Percentiles rank a stretch among this genome's conserved stretches.
phyloP scores from a whole-genome alignment of 2,888 invertebrate species.

The Andrena flavipes region DNA sequence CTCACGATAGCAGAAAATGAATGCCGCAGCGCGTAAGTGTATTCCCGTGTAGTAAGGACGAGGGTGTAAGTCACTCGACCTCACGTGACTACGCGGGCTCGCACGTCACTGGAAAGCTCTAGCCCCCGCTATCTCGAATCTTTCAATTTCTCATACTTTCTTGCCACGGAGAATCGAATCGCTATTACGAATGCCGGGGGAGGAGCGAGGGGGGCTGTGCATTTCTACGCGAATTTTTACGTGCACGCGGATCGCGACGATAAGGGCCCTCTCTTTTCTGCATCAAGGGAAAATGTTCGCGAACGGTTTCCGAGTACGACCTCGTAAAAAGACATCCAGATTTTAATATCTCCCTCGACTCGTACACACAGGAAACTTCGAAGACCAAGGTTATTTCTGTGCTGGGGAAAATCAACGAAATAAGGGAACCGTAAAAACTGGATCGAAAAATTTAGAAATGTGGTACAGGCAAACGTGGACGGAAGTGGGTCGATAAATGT shows the following conservation, averaged over 20 bases:
- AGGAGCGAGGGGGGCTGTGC: slow-evolving; percentile 27
- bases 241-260: slow-evolving; percentile 17
- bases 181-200: slow-evolving; percentile 36
- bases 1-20: slow-evolving; percentile 80
- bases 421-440: not conserved
- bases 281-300: not conserved
- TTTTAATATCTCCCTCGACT: not conserved
- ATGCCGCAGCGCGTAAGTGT: slow-evolving; percentile 79
- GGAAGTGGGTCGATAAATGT: too few species aligned
- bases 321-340: slow-evolving; percentile 4
- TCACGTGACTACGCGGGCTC: slow-evolving; percentile 78
- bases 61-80: slow-evolving; percentile 77
- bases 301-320: not conserved
- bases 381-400: not conserved
- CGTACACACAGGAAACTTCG: not conserved
- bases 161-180: slow-evolving; percentile 64
- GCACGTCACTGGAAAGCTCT: slow-evolving; percentile 63
- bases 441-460: too few species aligned
- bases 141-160: slow-evolving; percentile 82
- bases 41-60: slow-evolving; percentile 76
- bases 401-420: not conserved
- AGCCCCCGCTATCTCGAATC: slow-evolving; percentile 77
- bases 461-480: too few species aligned
- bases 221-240: slow-evolving; percentile 32
- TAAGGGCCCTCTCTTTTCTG: not conserved